Percentiles rank a stretch among this genome's conserved stretches.
Conservation (phyloP, 2,888 invertebrate species). For the Prionchulus punctatus region DNA sequence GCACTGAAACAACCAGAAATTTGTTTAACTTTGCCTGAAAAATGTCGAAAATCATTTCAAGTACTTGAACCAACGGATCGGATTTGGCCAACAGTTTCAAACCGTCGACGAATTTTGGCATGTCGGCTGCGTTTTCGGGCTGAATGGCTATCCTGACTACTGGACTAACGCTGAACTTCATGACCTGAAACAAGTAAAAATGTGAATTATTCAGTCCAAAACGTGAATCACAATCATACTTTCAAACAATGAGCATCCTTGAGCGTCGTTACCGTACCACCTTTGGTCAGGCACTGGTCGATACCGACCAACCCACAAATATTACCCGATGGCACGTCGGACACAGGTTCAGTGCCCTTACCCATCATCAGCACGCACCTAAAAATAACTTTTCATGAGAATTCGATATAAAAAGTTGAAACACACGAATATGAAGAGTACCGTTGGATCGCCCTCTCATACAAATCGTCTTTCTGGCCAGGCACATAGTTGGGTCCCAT, state of each 20-base stretch:
- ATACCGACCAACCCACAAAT: constrained; percentile 17
- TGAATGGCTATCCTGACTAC: constrained; percentile 18
- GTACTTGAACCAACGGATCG: constrained; percentile 17
- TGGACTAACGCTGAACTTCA: constrained; percentile 16
- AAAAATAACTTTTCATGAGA: background rate
- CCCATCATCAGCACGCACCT: constrained; percentile 17
- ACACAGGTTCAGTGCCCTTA: constrained; percentile 8
- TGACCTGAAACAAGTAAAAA: constrained; percentile 4
- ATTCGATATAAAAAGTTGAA: background rate
- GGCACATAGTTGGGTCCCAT: constrained; percentile 15
- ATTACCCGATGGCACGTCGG: constrained; percentile 17
- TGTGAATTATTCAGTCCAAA: background rate
- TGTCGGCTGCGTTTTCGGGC: constrained; percentile 12
- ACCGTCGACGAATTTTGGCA: constrained; percentile 17
- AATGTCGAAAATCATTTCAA: too few relatives aligned
- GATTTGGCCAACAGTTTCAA: constrained; percentile 16
- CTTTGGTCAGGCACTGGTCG: constrained; percentile 17
- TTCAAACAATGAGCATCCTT: constrained; percentile 16
- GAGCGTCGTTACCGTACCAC: constrained; percentile 16
- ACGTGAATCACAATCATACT: constrained; percentile 6
- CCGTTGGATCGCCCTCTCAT: constrained; percentile 8
- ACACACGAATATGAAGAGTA: background rate
- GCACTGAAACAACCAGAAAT: constrained; percentile 5
- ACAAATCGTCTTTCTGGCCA: constrained; percentile 12
- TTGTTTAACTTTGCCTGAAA: background rate